A percentile compares a stretch with the other conserved stretches of the same genome.
phyloP scores from a whole-genome alignment of 2,797 vertebrate genomes.

The Heteromormyrus szaboi region DNA sequence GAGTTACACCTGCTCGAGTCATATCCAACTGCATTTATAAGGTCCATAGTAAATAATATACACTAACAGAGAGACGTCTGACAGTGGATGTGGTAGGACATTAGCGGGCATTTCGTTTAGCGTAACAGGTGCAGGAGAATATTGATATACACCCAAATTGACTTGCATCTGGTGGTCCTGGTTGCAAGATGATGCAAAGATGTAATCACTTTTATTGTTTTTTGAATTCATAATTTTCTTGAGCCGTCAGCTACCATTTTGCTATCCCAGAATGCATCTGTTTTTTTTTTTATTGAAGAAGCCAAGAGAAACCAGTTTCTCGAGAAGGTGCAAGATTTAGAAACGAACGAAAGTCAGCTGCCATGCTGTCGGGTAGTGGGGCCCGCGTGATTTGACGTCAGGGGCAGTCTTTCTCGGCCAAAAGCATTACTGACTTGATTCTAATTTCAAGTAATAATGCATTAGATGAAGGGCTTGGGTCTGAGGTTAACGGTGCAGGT shows the following conservation, averaged over 20 bases:
- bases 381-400: neutral
- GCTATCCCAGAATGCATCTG: neutral
- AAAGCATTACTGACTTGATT: constrained; percentile 39
- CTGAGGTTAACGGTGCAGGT: constrained; percentile 21
- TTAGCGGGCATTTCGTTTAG: neutral
- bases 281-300: neutral
- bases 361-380: neutral
- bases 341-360: neutral
- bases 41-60: neutral
- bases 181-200: neutral
- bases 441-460: constrained; percentile 59
- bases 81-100: neutral
- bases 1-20: neutral
- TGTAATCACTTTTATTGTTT: neutral
- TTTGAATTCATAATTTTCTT: neutral
- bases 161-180: neutral
- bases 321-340: neutral
- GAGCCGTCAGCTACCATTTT: neutral
- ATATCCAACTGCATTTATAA: neutral
- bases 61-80: neutral
- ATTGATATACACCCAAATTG: neutral
- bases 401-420: neutral
- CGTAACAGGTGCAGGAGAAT: neutral
- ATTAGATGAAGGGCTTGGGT: constrained; percentile 19
- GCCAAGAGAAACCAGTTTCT: neutral